Base-by-base conservation (phyloP, 2,113 vertebrate genomes). In the Calypte anna region DNA sequence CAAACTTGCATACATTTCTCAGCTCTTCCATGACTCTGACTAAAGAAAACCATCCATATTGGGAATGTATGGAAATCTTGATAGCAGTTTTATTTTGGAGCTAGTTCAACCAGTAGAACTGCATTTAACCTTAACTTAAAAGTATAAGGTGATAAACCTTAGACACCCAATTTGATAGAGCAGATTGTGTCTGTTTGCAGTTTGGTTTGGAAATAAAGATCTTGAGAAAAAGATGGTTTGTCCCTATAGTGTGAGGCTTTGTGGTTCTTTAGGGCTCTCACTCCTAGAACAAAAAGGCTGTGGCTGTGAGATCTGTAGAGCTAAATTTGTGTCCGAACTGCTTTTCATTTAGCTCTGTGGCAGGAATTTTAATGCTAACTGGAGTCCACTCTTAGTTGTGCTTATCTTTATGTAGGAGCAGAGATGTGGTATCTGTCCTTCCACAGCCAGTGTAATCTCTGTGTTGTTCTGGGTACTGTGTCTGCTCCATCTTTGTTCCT, bases 401-500 rank as follows among this genome's bases (percentile, higher is more conserved):
- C 24, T 76, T 77, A 74, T 33, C 51, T 83, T 82, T 53, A 10
- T 53, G 20, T 14, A 38, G n/a, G 15, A 85, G 30, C 53, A 84
- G 66, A 82, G 43, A 40, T 48, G 33, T 27, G 22, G 9, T 93
- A 61, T 54, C 62, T 72, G 66, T 57, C 62, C 40, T 84, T 82
- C 30, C 54, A 50, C 25, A 76, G 30, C 18, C 66, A 28, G 48
- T 48, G 12, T 27, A 86, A 82, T 5, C 6, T 14, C 22, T 6
- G 0, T 36, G 2, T 59, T 64, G 62, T 91, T 59, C 66, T 75
- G 66, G 7, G 44, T 73, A 27, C 28, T 10, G 40, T 0, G 0
- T 75, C 44, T 3, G 0, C 40, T 86, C 63, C 91, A 33, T 21
- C 27, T 43, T 68, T n/a, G 15, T 53, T 82, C 44, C 58, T 46